Evolutionary conservation across 2,113 vertebrate genomes (phyloP).

Genomic region (Gulo gulo): DNA sequence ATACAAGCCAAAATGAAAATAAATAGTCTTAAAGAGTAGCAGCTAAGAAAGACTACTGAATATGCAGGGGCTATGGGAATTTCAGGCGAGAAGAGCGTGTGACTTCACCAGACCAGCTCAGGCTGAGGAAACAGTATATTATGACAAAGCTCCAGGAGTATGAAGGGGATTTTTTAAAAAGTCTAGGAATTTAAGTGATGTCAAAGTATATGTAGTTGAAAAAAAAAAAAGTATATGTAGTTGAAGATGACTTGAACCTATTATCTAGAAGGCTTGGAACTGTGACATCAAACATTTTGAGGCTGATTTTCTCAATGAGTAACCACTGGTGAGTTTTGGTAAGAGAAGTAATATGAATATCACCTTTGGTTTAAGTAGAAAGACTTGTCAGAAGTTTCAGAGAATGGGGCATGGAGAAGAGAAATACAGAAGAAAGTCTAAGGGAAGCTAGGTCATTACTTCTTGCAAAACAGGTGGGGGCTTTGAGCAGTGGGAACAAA

Average conservation of each 20-base stretch:
- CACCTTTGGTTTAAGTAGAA: not conserved
- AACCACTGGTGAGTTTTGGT: not conserved
- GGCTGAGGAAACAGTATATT: not conserved
- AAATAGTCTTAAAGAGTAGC: not conserved
- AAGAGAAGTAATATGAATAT: not conserved
- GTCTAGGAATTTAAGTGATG: not conserved
- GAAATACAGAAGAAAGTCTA: not conserved
- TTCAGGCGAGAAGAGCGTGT: not conserved
- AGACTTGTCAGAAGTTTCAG: not conserved
- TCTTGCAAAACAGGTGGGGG: not conserved
- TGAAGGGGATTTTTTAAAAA: not conserved
- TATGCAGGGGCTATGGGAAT: not conserved
- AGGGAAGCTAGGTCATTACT: not conserved
- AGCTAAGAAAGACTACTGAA: not conserved
- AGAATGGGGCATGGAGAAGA: not conserved
- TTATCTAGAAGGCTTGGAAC: not conserved
- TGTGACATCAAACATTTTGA: not conserved
- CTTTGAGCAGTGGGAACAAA: not conserved
- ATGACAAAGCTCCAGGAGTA: not conserved
- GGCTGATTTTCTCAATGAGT: not conserved
- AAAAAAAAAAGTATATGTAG: not conserved
- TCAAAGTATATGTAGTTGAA: not conserved
- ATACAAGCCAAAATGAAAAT: not conserved
- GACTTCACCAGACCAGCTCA: not conserved
- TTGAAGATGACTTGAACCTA: not conserved